Evolutionary conservation across 2,113 vertebrate species (phyloP).

Genomic region (Calidris pugnax): DNA sequence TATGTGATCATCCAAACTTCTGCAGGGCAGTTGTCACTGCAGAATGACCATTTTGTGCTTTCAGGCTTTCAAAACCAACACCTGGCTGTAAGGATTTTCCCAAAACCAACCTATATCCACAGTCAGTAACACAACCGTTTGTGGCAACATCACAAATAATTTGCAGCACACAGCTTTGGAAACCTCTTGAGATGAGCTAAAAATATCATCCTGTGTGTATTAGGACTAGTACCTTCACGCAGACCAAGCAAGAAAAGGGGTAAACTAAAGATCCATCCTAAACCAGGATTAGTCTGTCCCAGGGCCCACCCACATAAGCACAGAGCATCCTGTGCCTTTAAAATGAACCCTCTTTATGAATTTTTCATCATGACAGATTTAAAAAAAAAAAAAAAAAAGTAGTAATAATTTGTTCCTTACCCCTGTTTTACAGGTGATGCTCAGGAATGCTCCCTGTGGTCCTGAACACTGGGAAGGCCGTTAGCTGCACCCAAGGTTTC

Average conservation of each 20-base stretch:
- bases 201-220: neutral
- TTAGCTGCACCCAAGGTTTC: neutral
- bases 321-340: neutral
- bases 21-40: neutral
- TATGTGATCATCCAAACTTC: slow-evolving; percentile 4
- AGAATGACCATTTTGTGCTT: neutral
- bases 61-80: neutral
- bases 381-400: neutral
- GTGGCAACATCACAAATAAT: neutral
- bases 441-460: rapidly evolving
- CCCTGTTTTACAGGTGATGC: neutral
- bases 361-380: neutral
- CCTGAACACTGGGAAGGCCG: rapidly evolving
- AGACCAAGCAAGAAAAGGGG: neutral
- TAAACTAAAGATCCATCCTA: neutral
- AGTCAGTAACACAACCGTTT: neutral
- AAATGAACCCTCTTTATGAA: neutral
- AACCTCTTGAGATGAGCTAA: neutral
- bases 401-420: neutral
- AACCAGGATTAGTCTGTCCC: neutral
- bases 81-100: neutral
- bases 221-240: neutral
- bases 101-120: neutral
- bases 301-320: neutral
- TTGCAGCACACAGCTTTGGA: neutral